Evolutionary conservation across 2,888 invertebrate genomes (phyloP), one percentile per base, ranked within the genome.

Genomic region (Hyposoter didymator): DNA sequence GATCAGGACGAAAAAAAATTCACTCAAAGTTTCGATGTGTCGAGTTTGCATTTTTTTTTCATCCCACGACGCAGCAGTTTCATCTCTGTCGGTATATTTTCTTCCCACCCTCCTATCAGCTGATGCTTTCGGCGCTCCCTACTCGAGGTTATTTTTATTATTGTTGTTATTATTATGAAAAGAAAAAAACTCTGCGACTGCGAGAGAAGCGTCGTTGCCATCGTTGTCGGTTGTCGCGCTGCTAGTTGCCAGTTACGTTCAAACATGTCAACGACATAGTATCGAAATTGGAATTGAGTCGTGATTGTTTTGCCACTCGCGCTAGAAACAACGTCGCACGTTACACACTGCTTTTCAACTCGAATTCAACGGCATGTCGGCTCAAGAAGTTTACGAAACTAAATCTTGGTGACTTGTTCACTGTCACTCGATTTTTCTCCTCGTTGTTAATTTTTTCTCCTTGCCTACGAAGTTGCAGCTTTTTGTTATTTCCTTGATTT

Each of bases 51-150:
- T 78, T 35, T 22, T 55, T 55, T 55, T 47, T 17, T 22, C 19
- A 17, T 5, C 45, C 28, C 32, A 74, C 14, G 19, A 49, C 19
- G 45, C 43, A 67, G 0, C 19, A 39, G 59, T 28, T 43, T 59
- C 8, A 66, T 76, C 66, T 70, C 70, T 3, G 64, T 76, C 64
- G 82, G 82, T 82, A 52, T 67, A 70, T 72, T 82, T 69, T 75
- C 52, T 78, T 69, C 43, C 52, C 32, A 52, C 52, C 39, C 55
- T 39, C 7, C 62, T 88, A 90, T 90, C 89, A 89, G 89, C 88
- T 89, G 89, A 89, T 87, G 84, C 84, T 88, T 87, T 85, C 76
- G 87, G 82, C 84, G 88, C 85, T 87, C 88, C 83, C 87, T 84
- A 47, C 62, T 47, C 47, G 39, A 32, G 73, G 19, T 22, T 47